Conservation (phyloP, 2,888 invertebrate species). For the Leucania comma region DNA sequence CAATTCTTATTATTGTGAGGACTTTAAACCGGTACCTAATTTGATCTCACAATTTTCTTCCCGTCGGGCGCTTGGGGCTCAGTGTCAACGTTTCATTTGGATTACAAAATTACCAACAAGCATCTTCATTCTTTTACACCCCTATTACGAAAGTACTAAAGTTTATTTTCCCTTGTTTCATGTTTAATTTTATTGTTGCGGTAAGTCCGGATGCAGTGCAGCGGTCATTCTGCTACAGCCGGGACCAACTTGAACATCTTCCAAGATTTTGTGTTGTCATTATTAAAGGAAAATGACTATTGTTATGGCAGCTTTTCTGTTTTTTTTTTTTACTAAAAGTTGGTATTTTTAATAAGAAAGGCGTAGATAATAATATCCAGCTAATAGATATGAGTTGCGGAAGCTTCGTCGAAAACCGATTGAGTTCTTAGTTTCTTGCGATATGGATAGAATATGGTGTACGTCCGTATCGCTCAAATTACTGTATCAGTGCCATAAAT, state of each 20-base stretch:
- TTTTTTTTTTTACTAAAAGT: conserved; percentile 72
- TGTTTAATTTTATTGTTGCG: conserved; percentile 60
- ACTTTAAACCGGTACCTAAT: conserved; percentile 84
- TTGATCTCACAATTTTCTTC: conserved; percentile 87
- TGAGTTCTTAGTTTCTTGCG: neutral
- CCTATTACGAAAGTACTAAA: conserved; percentile 58
- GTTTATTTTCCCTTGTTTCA: conserved; percentile 57
- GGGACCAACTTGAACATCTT: conserved; percentile 81
- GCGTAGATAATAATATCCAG: neutral
- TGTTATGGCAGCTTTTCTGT: conserved; percentile 79
- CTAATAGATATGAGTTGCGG: neutral
- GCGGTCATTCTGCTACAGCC: conserved; percentile 83
- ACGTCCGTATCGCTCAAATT: too few relatives aligned
- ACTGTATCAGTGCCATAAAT: too few relatives aligned
- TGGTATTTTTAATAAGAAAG: conserved; percentile 37
- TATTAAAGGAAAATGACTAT: conserved; percentile 84
- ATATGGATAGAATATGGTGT: neutral
- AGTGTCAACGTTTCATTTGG: conserved; percentile 88
- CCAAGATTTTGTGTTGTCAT: conserved; percentile 82
- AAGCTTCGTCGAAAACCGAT: neutral
- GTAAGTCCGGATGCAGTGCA: conserved; percentile 76
- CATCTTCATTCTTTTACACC: conserved; percentile 43
- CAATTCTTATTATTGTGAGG: conserved; percentile 82
- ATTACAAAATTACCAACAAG: conserved; percentile 78
- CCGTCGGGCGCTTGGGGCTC: conserved; percentile 80